Percentiles rank a stretch among this genome's conserved stretches.
These are phyloP conservation scores for Tapera naevia DNA, from an alignment of 2,797 vertebrate genomes.

Conservation along the genomic window DNA sequence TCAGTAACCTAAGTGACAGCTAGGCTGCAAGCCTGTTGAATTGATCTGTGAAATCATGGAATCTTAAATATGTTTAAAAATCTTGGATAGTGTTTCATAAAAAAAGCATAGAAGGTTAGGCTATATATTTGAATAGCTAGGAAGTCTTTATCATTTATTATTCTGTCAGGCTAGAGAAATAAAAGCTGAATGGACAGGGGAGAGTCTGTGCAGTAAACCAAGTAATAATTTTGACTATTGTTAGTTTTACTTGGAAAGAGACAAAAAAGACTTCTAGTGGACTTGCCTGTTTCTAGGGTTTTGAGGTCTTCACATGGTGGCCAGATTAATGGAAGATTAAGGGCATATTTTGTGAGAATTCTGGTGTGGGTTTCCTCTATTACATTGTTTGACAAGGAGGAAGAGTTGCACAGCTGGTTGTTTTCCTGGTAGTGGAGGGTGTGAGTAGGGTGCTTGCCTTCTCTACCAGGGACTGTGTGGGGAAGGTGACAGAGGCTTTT, in stretches of 20 bases:
- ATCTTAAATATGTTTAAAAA: not conserved
- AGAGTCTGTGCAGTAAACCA: too few species aligned
- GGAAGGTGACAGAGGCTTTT: accelerated
- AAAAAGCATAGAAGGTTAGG: too few species aligned
- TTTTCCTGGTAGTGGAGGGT: not conserved
- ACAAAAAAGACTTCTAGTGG: too few species aligned
- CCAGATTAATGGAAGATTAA: not conserved
- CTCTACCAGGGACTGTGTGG: not conserved
- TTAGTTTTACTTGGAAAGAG: too few species aligned
- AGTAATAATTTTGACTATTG: too few species aligned
- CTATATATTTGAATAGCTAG: too few species aligned
- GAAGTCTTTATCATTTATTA: too few species aligned
- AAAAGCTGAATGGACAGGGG: too few species aligned
- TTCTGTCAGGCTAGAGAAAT: too few species aligned
- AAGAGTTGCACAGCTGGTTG: not conserved
- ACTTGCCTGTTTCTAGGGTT: not conserved
- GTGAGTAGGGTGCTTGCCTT: not conserved
- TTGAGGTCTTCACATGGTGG: not conserved
- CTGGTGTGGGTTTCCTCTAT: not conserved
- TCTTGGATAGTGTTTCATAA: not conserved
- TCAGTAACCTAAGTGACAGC: not conserved
- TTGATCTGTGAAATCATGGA: not conserved
- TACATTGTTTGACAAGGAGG: not conserved
- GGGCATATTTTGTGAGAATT: not conserved
- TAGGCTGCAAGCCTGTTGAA: not conserved